These are phyloP conservation scores for Phacellophora camtschatica DNA, from an alignment of 30 jellyfish, hydroid and myxozoan genomes.

Conservation along the genomic window DNA sequence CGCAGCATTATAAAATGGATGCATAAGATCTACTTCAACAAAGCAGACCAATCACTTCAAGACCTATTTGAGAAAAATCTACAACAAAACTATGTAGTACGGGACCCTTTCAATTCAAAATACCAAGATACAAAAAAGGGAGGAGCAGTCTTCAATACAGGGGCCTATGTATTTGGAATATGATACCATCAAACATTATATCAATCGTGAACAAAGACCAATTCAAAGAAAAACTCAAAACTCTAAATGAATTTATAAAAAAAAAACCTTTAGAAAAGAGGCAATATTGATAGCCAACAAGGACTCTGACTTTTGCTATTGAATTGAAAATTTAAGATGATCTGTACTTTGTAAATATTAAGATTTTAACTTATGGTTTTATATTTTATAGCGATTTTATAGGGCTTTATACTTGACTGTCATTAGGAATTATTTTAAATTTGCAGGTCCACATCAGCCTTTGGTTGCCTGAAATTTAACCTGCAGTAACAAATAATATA, in stretches of 20 bases:
- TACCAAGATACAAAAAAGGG: slow-evolving; percentile 48
- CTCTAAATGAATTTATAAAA: neutral
- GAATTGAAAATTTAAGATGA: neutral
- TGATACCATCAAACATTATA: slow-evolving; percentile 36
- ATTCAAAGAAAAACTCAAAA: slow-evolving; percentile 18
- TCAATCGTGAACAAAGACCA: slow-evolving; percentile 35
- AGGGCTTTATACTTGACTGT: too few species aligned
- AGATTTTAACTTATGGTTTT: neutral
- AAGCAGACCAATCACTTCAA: too few species aligned
- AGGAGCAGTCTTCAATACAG: slow-evolving; percentile 44
- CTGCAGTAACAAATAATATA: slow-evolving; percentile 20
- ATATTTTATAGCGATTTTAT: neutral
- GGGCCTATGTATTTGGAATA: slow-evolving; percentile 7
- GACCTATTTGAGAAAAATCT: too few species aligned
- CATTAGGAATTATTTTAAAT: neutral
- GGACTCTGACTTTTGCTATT: slow-evolving; percentile 25
- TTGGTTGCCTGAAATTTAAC: slow-evolving; percentile 51
- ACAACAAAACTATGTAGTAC: slow-evolving; percentile 10
- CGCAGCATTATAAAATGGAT: slow-evolving; percentile 29
- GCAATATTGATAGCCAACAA: slow-evolving; percentile 27
- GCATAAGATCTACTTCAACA: too few species aligned
- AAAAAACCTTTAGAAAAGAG: neutral
- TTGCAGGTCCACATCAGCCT: slow-evolving; percentile 50
- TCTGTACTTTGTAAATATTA: neutral
- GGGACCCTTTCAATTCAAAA: slow-evolving; percentile 27